These are phyloP conservation scores for Chaetops frenatus DNA, from an alignment of 2,113 vertebrate species.

Conservation along the genomic window DNA sequence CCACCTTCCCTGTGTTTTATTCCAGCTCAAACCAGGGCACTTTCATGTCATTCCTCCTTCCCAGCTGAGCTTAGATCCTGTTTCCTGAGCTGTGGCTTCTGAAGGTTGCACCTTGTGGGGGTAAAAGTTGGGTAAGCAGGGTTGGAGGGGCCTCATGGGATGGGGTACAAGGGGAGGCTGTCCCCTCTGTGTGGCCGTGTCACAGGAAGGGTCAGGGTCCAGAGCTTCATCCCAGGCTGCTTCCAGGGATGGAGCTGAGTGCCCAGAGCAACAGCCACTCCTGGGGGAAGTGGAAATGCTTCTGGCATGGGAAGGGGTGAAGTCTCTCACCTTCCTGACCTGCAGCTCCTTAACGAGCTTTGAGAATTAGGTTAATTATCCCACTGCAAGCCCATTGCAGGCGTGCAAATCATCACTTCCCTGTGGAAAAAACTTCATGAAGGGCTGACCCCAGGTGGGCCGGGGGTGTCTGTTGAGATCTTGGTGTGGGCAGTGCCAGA, in stretches of 20 bases:
- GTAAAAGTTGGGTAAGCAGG: too few species aligned
- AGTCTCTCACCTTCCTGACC: background rate
- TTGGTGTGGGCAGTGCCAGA: background rate
- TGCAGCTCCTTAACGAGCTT: background rate
- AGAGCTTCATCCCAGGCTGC: background rate
- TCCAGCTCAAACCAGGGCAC: background rate
- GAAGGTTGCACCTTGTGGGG: background rate
- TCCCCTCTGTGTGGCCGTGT: background rate
- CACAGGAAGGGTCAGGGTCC: background rate
- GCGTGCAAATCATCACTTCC: background rate
- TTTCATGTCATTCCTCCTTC: background rate
- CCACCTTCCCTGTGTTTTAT: background rate
- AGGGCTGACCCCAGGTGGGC: background rate
- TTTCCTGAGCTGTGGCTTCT: background rate
- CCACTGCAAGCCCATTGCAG: accelerated
- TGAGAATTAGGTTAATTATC: background rate
- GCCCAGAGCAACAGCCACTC: accelerated
- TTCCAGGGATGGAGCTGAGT: background rate
- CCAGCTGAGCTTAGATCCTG: background rate
- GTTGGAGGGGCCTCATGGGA: accelerated
- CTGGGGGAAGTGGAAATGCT: background rate
- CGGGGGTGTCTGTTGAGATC: accelerated
- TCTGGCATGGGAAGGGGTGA: accelerated
- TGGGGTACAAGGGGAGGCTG: background rate
- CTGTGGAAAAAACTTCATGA: background rate